Conservation (phyloP, 2,797 vertebrate genomes). For the Sardinella longiceps region DNA sequence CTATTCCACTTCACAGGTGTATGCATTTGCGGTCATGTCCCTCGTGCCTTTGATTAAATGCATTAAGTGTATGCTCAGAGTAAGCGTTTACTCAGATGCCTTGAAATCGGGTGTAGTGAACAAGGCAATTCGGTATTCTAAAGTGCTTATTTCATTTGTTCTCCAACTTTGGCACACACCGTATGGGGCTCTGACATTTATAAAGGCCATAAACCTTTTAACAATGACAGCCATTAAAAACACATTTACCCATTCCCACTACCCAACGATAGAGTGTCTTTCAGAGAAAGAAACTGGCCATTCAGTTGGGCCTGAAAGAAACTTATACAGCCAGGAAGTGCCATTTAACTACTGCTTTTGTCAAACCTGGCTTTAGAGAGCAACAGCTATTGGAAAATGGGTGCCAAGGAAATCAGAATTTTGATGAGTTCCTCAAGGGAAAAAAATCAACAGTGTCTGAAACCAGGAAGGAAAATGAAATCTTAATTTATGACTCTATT, state of each 20-base stretch:
- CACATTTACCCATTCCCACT: not conserved
- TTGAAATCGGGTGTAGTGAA: slow-evolving; percentile 28
- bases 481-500: not conserved
- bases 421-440: not conserved
- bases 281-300: not conserved
- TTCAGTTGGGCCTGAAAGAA: slow-evolving; percentile 2
- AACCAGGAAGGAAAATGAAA: not conserved
- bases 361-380: not conserved
- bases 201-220: slow-evolving; percentile 54
- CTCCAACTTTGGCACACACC: slow-evolving; percentile 38
- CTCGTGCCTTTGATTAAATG: not conserved
- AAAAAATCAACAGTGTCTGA: not conserved
- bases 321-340: not conserved
- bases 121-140: slow-evolving; percentile 41
- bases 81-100: not conserved
- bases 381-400: slow-evolving; percentile 1
- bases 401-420: not conserved
- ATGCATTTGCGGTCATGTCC: not conserved
- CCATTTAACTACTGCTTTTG: slow-evolving; percentile 1
- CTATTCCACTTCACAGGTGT: not conserved
- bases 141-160: slow-evolving; percentile 50
- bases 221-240: slow-evolving; percentile 22
- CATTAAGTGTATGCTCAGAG: not conserved
- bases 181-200: slow-evolving; percentile 49
- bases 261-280: not conserved